Evolutionary conservation across 92 coral and sea anemone species (phyloP).

Genomic region (Epizoanthus illoricatus): DNA sequence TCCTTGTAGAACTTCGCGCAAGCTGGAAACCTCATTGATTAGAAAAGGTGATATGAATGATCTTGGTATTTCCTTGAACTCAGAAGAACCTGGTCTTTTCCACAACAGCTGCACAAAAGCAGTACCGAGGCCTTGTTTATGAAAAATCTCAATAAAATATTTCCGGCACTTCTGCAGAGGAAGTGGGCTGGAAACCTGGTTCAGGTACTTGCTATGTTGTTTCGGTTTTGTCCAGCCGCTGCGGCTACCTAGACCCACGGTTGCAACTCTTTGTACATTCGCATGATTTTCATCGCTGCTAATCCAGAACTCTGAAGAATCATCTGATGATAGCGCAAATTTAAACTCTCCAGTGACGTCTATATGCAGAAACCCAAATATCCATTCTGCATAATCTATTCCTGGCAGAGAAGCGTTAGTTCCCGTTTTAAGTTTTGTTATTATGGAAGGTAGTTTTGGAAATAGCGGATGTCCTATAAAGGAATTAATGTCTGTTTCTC

Average conservation of each 20-base stretch:
- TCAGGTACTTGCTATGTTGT: conserved; percentile 40
- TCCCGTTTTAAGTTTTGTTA: conserved; percentile 5
- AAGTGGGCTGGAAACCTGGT: conserved; percentile 41
- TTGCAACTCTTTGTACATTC: conserved; percentile 37
- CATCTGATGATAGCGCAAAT: conserved; percentile 62
- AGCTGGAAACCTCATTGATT: not conserved
- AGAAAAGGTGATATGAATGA: conserved; percentile 25
- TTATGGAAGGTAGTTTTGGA: conserved; percentile 50
- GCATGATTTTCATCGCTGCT: conserved; percentile 46
- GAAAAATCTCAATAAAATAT: conserved; percentile 50
- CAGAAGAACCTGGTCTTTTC: conserved; percentile 39
- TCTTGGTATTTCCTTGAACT: not conserved
- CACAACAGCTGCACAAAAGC: conserved; percentile 57
- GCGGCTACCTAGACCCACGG: conserved; percentile 34
- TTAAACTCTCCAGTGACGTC: conserved; percentile 44
- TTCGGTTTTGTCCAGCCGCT: conserved; percentile 51
- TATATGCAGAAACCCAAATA: conserved; percentile 45
- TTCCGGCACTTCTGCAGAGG: conserved; percentile 35
- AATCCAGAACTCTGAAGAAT: conserved; percentile 59
- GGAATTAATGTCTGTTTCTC: conserved; percentile 38
- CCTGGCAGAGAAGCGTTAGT: not conserved
- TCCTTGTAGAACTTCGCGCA: not conserved
- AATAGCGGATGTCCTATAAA: conserved; percentile 49
- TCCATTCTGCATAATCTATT: conserved; percentile 51
- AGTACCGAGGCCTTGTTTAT: conserved; percentile 48